A percentile compares a stretch with the other conserved stretches of the same genome.
phyloP scores from a whole-genome alignment of 2,797 vertebrate genomes.

The Smutsia temminckii region DNA sequence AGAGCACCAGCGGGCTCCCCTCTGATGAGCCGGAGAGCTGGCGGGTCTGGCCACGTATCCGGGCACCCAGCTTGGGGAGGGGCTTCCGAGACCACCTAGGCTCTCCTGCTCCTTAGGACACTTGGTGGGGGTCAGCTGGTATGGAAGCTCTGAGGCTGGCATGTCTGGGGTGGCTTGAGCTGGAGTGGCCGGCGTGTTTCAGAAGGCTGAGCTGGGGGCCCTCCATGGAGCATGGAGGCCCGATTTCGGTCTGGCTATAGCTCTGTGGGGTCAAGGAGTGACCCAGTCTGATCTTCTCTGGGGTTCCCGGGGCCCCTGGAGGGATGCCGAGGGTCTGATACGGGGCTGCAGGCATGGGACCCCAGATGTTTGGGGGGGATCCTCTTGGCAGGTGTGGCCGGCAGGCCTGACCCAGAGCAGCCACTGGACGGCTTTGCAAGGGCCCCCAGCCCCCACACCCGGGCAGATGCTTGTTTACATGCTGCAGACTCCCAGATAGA shows the following conservation, averaged over 20 bases:
- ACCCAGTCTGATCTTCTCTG: not conserved
- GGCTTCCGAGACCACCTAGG: too few relatives aligned
- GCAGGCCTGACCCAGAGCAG: conserved; percentile 58
- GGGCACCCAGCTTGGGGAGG: not conserved
- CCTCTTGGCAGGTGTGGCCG: not conserved
- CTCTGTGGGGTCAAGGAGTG: not conserved
- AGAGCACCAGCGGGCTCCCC: fast-evolving
- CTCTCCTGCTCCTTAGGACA: not conserved
- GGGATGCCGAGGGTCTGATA: not conserved
- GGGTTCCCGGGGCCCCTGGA: not conserved
- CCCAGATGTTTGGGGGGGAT: fast-evolving
- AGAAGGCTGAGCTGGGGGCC: not conserved
- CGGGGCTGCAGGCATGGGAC: not conserved
- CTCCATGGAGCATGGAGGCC: fast-evolving
- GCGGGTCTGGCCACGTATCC: not conserved
- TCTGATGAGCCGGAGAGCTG: not conserved
- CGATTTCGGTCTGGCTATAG: not conserved
- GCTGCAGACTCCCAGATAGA: conserved; percentile 81
- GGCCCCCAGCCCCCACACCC: conserved; percentile 78
- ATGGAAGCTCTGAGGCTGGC: not conserved
- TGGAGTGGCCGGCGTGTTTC: not conserved
- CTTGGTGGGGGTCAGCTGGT: not conserved
- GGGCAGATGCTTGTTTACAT: conserved; percentile 80
- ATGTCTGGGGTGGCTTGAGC: fast-evolving
- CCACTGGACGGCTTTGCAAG: conserved; percentile 41